Evolutionary conservation across 2,797 vertebrate species (phyloP).

Genomic region (Rhabdophis nuchalis): DNA sequence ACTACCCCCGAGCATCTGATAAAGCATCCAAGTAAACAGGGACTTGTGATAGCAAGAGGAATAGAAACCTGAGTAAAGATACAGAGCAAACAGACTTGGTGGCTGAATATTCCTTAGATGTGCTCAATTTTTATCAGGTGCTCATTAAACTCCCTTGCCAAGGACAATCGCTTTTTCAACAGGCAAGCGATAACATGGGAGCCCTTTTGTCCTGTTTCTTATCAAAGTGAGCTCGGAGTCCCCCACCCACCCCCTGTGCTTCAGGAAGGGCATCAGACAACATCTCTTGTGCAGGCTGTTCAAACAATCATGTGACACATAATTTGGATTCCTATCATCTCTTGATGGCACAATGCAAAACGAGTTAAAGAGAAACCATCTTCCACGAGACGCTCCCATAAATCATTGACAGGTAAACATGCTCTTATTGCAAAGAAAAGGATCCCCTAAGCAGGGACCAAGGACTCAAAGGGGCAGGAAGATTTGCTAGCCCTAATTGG

Average conservation of each 20-base stretch:
- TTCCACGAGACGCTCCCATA: slow-evolving; percentile 2
- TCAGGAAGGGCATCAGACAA: slow-evolving; percentile 51
- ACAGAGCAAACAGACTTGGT: not conserved
- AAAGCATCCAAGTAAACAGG: slow-evolving; percentile 1
- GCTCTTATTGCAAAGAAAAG: not conserved
- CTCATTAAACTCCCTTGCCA: slow-evolving; percentile 43
- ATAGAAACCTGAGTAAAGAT: slow-evolving; percentile 6
- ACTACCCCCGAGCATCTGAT: slow-evolving; percentile 14
- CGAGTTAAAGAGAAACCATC: slow-evolving; percentile 38
- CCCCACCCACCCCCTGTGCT: not conserved
- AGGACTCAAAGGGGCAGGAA: not conserved
- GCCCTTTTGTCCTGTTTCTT: slow-evolving; percentile 57
- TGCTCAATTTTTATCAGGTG: slow-evolving; percentile 37
- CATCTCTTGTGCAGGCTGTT: slow-evolving; percentile 52
- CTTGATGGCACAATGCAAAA: slow-evolving; percentile 52
- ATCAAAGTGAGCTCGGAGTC: slow-evolving; percentile 52
- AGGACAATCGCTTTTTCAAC: slow-evolving; percentile 51
- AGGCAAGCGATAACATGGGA: slow-evolving; percentile 53
- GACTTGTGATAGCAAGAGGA: not conserved
- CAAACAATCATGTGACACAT: slow-evolving; percentile 56
- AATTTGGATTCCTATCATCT: slow-evolving; percentile 66
- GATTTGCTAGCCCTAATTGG: not conserved
- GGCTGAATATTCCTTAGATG: slow-evolving; percentile 9
- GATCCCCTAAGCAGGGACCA: not conserved
- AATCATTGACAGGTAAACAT: slow-evolving; percentile 60